Conservation (phyloP, 2,113 vertebrate species). For the Erpornis zantholeuca region DNA sequence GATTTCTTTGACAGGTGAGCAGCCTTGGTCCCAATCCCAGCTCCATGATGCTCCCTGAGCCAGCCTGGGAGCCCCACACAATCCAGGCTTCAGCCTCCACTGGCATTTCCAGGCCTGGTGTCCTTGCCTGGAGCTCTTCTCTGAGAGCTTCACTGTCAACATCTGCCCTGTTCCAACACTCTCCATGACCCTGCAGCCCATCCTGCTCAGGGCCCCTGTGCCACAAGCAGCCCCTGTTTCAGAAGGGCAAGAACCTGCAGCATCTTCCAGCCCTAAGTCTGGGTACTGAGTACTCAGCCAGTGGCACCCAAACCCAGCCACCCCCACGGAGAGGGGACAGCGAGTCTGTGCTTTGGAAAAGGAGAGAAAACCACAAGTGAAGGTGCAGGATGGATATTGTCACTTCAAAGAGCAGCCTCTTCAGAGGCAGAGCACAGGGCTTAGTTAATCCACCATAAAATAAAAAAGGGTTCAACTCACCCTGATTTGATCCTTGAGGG, state of each 20-base stretch:
- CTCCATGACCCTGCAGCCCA: neutral
- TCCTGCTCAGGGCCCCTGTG: neutral
- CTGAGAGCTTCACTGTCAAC: neutral
- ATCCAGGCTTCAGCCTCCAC: neutral
- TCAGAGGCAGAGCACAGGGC: neutral
- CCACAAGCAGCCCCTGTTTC: neutral
- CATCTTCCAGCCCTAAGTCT: neutral
- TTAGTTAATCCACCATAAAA: neutral
- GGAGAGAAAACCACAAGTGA: neutral
- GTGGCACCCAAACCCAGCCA: neutral
- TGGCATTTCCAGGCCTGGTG: neutral
- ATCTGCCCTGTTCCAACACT: neutral
- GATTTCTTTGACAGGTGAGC: neutral
- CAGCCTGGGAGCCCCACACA: neutral
- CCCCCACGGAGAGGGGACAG: fast-evolving
- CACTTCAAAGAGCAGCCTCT: neutral
- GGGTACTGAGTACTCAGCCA: neutral
- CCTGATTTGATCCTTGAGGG: neutral
- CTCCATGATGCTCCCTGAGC: neutral
- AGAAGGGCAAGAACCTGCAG: neutral
- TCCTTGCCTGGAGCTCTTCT: neutral
- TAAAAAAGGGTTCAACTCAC: neutral
- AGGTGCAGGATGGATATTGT: neutral
- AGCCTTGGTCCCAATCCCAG: neutral
- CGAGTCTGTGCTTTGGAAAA: neutral